Percentiles rank a stretch among this genome's conserved stretches.
phyloP scores from a whole-genome alignment of 1,140 invertebrate species.

The Trachymyrmex cornetzi region DNA sequence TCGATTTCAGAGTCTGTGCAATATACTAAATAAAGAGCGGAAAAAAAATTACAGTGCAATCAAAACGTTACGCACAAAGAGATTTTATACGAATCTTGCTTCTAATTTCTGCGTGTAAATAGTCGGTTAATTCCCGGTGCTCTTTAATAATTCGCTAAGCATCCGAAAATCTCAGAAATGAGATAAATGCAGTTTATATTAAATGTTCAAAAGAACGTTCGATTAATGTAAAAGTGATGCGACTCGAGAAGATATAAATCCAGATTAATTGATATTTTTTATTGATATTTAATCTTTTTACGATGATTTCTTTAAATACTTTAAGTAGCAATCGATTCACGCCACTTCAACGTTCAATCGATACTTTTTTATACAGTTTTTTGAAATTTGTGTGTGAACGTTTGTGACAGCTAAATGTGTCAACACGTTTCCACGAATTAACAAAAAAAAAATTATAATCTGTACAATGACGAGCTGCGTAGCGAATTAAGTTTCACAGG shows the following conservation, averaged over 20 bases:
- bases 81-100: conserved; percentile 10
- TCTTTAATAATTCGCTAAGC: conserved; percentile 33
- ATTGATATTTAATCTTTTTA: neutral
- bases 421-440: conserved; percentile 12
- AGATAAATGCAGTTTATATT: neutral
- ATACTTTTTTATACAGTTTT: neutral
- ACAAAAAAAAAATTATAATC: neutral
- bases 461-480: neutral
- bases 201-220: neutral
- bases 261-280: conserved; percentile 46
- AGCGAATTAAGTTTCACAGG: neutral
- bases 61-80: neutral
- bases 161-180: neutral
- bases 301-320: neutral
- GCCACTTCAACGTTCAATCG: conserved; percentile 1
- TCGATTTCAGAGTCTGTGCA: neutral
- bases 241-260: neutral
- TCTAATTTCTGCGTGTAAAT: conserved; percentile 39
- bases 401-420: neutral
- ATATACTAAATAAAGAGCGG: neutral
- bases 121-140: conserved; percentile 6
- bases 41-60: neutral
- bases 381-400: neutral
- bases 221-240: neutral
- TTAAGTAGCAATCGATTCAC: conserved; percentile 5